A percentile compares a stretch with the other conserved stretches of the same genome.
These are phyloP conservation scores for Nysson spinosus DNA, from an alignment of 2,888 invertebrate species.

Conservation along the genomic window DNA sequence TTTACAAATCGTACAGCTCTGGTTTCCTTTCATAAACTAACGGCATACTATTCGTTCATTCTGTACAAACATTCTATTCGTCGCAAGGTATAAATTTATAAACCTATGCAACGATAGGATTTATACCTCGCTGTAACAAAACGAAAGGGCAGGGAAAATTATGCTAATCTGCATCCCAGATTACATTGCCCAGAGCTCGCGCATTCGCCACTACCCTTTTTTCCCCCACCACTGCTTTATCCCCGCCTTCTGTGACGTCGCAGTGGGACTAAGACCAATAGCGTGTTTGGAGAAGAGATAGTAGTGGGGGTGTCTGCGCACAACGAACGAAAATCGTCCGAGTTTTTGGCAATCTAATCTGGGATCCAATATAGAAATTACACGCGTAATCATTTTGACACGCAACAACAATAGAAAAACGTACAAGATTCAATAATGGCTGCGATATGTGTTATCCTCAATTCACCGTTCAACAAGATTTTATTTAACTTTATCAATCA, in stretches of 20 bases:
- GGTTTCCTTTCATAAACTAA: slow-evolving; percentile 3
- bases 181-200: too few relatives aligned
- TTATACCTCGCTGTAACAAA: slow-evolving; percentile 28
- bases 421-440: slow-evolving; percentile 27
- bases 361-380: too few relatives aligned
- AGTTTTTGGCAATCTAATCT: too few relatives aligned
- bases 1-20: background rate
- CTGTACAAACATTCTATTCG: background rate
- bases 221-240: too few relatives aligned
- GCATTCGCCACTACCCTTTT: too few relatives aligned
- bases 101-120: slow-evolving; percentile 22
- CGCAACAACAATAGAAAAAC: slow-evolving; percentile 21
- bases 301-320: too few relatives aligned
- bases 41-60: slow-evolving; percentile 12
- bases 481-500: slow-evolving; percentile 12
- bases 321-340: too few relatives aligned
- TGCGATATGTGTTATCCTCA: slow-evolving; percentile 51
- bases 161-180: too few relatives aligned
- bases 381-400: background rate
- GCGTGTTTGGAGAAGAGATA: too few relatives aligned
- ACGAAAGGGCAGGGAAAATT: background rate
- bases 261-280: too few relatives aligned
- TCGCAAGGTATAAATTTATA: slow-evolving; percentile 51
- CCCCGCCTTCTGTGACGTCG: too few relatives aligned
- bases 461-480: slow-evolving; percentile 39